These are phyloP conservation scores for Malacoraja senta DNA, from an alignment of 2,797 vertebrate species.

Conservation along the genomic window DNA sequence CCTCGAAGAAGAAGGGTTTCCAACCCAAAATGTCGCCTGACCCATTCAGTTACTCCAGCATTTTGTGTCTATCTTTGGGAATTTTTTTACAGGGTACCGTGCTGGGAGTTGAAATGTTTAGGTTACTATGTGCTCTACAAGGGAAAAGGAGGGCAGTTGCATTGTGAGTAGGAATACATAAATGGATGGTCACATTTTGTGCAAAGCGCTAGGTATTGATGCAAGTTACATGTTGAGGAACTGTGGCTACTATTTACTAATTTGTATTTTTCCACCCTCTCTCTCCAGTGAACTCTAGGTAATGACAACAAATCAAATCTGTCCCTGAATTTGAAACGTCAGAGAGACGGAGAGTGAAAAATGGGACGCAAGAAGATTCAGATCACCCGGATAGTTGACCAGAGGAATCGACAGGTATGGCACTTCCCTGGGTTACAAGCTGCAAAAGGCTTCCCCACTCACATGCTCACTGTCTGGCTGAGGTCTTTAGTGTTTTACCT, in stretches of 20 bases:
- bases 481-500: not conserved
- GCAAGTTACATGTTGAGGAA: not conserved
- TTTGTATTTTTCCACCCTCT: not conserved
- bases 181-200: not conserved
- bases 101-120: too few relatives aligned
- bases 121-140: too few relatives aligned
- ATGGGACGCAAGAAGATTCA: constrained; percentile 97
- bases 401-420: constrained; percentile 82
- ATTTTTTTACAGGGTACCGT: too few relatives aligned
- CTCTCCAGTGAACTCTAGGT: not conserved
- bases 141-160: too few relatives aligned
- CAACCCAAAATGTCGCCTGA: too few relatives aligned
- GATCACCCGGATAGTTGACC: constrained; percentile 87
- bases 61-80: too few relatives aligned
- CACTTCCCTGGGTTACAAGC: not conserved
- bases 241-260: not conserved
- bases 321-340: not conserved
- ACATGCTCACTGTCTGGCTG: not conserved
- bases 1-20: too few relatives aligned
- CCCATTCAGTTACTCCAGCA: too few relatives aligned
- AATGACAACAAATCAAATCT: not conserved
- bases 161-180: not conserved
- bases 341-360: constrained; percentile 39
- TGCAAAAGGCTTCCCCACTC: not conserved
- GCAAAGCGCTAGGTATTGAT: too few relatives aligned